phyloP scores from a whole-genome alignment of 30 jellyfish, hydroid and myxozoan genomes.

The Chrysaora quinquecirrha region DNA sequence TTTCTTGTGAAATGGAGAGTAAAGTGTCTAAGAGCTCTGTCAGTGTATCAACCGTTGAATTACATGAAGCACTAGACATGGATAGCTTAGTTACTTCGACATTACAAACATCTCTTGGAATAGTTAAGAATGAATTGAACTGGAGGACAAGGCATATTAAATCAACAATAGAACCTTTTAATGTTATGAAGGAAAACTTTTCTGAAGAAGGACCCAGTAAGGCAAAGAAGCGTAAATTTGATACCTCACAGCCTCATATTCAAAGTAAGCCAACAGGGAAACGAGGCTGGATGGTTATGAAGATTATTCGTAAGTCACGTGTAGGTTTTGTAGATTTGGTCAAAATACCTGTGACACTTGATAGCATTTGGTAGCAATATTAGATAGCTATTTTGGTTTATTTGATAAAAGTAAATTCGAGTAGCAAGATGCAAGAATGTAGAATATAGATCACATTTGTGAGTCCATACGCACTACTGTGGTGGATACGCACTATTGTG shows the following conservation, averaged over 20 bases:
- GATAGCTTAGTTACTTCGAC: not conserved
- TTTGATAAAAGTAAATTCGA: too few species aligned
- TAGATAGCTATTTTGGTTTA: too few species aligned
- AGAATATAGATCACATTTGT: too few species aligned
- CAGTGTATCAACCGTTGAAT: not conserved
- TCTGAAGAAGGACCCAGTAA: not conserved
- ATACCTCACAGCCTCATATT: not conserved
- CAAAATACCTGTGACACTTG: constrained; percentile 15
- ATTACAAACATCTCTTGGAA: constrained; percentile 1
- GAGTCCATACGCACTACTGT: too few species aligned
- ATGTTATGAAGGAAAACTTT: not conserved
- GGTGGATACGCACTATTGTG: too few species aligned
- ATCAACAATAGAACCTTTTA: not conserved
- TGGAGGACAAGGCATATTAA: not conserved
- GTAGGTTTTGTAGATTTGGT: constrained; percentile 23
- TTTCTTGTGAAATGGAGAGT: not conserved
- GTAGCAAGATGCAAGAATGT: too few species aligned
- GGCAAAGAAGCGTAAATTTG: constrained; percentile 6
- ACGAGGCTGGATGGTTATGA: not conserved
- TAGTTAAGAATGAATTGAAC: not conserved
- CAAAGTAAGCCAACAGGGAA: not conserved
- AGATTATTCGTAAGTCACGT: not conserved
- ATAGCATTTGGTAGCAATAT: not conserved
- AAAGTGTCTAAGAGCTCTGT: not conserved
- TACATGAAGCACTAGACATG: not conserved